phyloP scores from a whole-genome alignment of 2,113 vertebrate genomes.

The Mesembrinibis cayennensis region DNA sequence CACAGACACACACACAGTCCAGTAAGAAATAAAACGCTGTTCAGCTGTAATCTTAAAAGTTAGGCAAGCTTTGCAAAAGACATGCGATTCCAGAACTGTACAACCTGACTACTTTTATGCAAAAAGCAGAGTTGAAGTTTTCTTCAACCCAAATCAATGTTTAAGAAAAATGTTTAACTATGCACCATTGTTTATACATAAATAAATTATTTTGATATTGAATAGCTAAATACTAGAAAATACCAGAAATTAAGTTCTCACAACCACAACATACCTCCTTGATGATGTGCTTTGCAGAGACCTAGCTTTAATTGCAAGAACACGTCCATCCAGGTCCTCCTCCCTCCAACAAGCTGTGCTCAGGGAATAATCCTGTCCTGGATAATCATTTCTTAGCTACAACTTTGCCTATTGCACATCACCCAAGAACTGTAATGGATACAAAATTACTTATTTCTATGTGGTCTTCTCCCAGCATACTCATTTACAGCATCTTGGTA shows the following conservation, averaged over 20 bases:
- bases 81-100: accelerated
- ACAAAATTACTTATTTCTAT: background rate
- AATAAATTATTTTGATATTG: background rate
- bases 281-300: background rate
- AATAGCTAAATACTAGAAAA: background rate
- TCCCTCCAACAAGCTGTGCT: background rate
- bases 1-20: background rate
- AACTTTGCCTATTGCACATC: background rate
- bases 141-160: background rate
- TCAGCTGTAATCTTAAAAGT: background rate
- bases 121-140: background rate
- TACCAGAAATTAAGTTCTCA: background rate
- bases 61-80: background rate
- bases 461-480: background rate
- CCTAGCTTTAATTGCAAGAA: background rate
- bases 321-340: background rate
- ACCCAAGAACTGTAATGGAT: background rate
- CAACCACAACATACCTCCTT: background rate
- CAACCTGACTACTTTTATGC: background rate
- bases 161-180: background rate
- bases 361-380: background rate
- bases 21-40: background rate
- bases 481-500: background rate
- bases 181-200: background rate
- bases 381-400: background rate